phyloP scores from a whole-genome alignment of 2,113 vertebrate genomes.

The Rhinichthys klamathensis region DNA sequence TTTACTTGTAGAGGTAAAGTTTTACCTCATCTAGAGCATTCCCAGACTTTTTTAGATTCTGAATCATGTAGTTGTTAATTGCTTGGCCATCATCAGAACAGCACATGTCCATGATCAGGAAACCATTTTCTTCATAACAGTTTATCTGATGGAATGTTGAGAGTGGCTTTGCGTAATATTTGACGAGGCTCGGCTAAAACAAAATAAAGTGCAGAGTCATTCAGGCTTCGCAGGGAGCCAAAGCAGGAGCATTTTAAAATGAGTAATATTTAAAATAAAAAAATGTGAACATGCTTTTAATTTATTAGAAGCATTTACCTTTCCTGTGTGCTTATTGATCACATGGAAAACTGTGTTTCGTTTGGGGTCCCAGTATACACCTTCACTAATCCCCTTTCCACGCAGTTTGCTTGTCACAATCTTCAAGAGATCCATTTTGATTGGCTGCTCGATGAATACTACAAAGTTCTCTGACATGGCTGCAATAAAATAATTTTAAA shows the following conservation, averaged over 20 bases:
- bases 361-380: conserved; percentile 84
- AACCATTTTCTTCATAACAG: conserved; percentile 84
- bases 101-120: conserved; percentile 87
- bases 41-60: conserved; percentile 85
- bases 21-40: conserved; percentile 85
- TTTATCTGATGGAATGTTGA: conserved; percentile 90
- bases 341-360: conserved; percentile 82
- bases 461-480: conserved; percentile 91
- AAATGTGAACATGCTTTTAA: not conserved
- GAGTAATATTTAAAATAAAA: not conserved
- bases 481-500: conserved; percentile 58
- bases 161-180: conserved; percentile 77
- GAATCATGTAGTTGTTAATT: conserved; percentile 77
- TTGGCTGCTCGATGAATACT: conserved; percentile 88
- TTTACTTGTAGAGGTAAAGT: not conserved
- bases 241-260: not conserved
- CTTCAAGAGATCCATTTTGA: conserved; percentile 84
- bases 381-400: conserved; percentile 75
- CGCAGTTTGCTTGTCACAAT: conserved; percentile 77
- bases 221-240: not conserved
- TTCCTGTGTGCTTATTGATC: conserved; percentile 83
- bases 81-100: conserved; percentile 80
- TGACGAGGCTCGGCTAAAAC: conserved; percentile 74
- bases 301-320: conserved; percentile 67
- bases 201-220: not conserved